Evolutionary conservation across 2,888 invertebrate genomes (phyloP).

Genomic region (Agrochola lota): DNA sequence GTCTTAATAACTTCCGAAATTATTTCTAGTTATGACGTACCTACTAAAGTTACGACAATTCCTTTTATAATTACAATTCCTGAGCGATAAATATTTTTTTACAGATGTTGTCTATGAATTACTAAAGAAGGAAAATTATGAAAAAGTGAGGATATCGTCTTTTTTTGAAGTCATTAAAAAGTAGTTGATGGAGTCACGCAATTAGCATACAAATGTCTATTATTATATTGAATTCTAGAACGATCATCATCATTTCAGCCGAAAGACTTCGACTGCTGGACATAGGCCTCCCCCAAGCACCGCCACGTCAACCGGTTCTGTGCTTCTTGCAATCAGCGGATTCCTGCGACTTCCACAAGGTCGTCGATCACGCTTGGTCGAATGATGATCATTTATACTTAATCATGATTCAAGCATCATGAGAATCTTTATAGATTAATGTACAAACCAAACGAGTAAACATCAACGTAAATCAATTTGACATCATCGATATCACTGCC

Average conservation of each 20-base stretch:
- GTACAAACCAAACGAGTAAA: not conserved
- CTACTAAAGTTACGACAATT: constrained; percentile 3
- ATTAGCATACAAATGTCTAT: not conserved
- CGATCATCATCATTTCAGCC: no score
- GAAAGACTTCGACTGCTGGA: no score
- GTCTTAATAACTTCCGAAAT: not conserved
- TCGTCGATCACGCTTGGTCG: no score
- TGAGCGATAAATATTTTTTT: not conserved
- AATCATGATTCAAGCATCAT: not conserved
- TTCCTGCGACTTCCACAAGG: no score
- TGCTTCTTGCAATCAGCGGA: no score
- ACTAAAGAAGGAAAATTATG: not conserved
- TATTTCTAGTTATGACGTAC: not conserved
- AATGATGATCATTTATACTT: not conserved
- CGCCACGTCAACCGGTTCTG: no score
- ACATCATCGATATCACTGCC: not conserved
- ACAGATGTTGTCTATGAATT: not conserved
- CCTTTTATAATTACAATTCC: not conserved
- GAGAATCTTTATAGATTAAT: not conserved
- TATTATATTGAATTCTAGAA: not conserved
- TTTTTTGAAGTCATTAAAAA: not conserved
- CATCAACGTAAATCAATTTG: not conserved
- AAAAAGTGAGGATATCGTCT: no score
- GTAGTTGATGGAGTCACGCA: not conserved
- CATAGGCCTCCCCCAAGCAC: no score